These are phyloP conservation scores for Crocidura indochinensis DNA, from an alignment of 2,797 vertebrate species.

Conservation along the genomic window DNA sequence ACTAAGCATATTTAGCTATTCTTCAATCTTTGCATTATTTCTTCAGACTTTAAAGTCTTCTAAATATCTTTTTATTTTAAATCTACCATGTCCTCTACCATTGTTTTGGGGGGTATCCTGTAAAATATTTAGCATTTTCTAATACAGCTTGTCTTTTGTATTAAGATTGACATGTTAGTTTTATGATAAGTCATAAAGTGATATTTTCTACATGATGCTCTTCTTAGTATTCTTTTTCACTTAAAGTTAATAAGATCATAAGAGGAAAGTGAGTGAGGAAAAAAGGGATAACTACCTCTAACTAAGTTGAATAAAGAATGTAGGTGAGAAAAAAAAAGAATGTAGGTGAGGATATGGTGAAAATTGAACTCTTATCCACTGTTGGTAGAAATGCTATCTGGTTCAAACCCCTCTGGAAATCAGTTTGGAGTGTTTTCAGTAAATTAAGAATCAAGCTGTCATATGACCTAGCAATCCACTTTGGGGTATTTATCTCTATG, in stretches of 20 bases:
- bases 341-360: too few species aligned
- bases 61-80: conserved; percentile 21
- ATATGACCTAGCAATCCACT: too few species aligned
- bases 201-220: conserved; percentile 3
- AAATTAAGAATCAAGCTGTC: too few species aligned
- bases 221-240: background rate
- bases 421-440: too few species aligned
- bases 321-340: too few species aligned
- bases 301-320: too few species aligned
- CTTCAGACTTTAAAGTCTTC: background rate
- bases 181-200: background rate
- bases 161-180: background rate
- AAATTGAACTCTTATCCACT: too few species aligned
- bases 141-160: conserved; percentile 18
- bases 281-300: background rate
- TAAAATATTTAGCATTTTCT: background rate
- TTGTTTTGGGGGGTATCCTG: background rate
- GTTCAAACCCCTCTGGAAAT: too few species aligned
- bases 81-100: background rate
- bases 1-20: background rate
- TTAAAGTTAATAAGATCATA: background rate
- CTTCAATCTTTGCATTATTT: background rate
- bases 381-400: too few species aligned
- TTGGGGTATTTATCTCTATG: too few species aligned
- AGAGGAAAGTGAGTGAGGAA: background rate